Base-by-base conservation (phyloP, 2,888 invertebrate species). In the Pantelozetes paolii region DNA sequence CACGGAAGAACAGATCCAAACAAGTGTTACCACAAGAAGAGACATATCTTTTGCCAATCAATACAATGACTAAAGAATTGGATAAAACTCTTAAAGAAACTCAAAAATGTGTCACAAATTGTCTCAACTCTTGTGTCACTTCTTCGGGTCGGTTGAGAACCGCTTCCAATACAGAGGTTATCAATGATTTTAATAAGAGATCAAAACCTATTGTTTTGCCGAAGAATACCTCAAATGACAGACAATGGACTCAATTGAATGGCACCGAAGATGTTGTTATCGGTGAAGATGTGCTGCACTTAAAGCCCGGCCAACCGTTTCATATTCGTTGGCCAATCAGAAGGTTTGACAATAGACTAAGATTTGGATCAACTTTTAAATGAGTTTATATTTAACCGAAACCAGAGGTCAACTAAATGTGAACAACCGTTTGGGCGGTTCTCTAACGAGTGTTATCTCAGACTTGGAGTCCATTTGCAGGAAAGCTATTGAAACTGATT, bases 391-490 rank as follows among this genome's bases (percentile, higher is more conserved):
- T 36, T 36, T 36, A 9, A 36, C 5, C 9, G 6, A 36, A 36
- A 8, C 9, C 48, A 85, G 93, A 78, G 96, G 96, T 0, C 91
- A 92, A 80, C 87, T 96, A 20, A 93, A 96, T 83, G 82, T 94
- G 3, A 94, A 95, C 81, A 81, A 85, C 0, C 89, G 89, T 72
- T 86, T 91, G 26, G 94, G 94, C 0, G 95, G 95, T 0, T 93
- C 94, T 0, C 84, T 94, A 73, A 88, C 90, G 11, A 87, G 92
- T 0, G 89, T 94, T 6, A 82, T 96, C 54, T 88, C 90, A 75
- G 93, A 96, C 82, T 81, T 96, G 72, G 91, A 92, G 81, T 86
- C 89, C 0, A 94, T 97, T 79, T 96, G 96, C 95, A 88, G 89
- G 71, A 86, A 89, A 78, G 89, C 90, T 0, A 86, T 96, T 74